Conservation (phyloP, 2,113 vertebrate species). For the Cygnus atratus region DNA sequence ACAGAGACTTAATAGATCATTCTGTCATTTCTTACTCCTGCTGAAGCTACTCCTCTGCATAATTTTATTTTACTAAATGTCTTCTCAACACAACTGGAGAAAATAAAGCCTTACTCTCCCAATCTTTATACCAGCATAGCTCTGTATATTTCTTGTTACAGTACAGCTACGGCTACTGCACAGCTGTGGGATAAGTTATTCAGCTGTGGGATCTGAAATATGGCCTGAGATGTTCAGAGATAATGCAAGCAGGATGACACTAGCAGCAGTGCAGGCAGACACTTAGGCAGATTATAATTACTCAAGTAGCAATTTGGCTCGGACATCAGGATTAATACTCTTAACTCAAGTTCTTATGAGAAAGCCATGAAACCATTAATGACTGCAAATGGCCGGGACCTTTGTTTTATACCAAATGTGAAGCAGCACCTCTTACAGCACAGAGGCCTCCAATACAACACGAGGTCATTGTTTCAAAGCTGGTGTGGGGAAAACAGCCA, state of each 20-base stretch:
- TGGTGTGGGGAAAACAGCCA: background rate
- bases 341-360: conserved; percentile 15
- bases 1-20: background rate
- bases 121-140: background rate
- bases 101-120: background rate
- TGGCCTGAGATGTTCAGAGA: background rate
- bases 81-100: background rate
- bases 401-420: background rate
- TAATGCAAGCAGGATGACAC: background rate
- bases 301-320: conserved; percentile 31
- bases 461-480: background rate
- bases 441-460: background rate
- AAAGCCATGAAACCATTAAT: conserved; percentile 1
- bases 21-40: background rate
- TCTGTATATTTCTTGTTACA: background rate
- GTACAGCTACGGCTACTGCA: background rate
- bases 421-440: background rate
- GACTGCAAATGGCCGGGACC: background rate
- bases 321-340: background rate
- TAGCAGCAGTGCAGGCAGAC: background rate
- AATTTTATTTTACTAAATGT: background rate
- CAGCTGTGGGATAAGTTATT: background rate
- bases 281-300: background rate
- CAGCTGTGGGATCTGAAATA: background rate
- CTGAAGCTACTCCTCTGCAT: background rate